A percentile compares a stretch with the other conserved stretches of the same genome.
Evolutionary conservation across 2,113 vertebrate species (phyloP).

Genomic region (Castor canadensis): DNA sequence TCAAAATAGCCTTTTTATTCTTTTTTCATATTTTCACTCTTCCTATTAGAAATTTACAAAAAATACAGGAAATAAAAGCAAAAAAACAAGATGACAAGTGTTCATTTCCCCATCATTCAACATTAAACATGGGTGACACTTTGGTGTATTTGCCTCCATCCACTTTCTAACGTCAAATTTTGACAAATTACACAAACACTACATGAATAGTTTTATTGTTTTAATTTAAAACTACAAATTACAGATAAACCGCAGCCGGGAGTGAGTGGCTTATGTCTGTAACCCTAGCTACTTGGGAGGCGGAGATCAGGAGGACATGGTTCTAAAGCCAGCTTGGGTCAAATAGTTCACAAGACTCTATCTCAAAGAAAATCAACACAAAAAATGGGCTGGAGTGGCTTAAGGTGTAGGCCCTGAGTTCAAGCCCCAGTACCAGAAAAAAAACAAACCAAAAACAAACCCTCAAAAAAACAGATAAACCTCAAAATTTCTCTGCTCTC

Average conservation of each 20-base stretch:
- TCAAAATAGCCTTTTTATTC: not conserved
- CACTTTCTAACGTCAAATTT: not conserved
- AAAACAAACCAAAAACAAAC: no score
- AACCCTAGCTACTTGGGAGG: no score
- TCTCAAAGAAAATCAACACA: no score
- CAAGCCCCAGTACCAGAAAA: no score
- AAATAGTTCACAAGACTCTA: no score
- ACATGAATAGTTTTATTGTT: not conserved
- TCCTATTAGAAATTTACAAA: not conserved
- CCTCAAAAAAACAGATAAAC: not conserved
- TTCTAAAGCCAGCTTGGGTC: no score
- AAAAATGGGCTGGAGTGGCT: no score
- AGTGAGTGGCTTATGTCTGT: no score
- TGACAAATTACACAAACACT: not conserved
- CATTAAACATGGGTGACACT: not conserved
- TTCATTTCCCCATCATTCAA: not conserved
- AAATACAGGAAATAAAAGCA: not conserved
- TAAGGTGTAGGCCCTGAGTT: no score
- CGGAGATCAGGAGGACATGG: no score
- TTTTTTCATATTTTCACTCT: not conserved
- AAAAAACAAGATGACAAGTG: not conserved
- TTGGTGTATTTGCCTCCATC: not conserved
- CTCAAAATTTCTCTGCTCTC: not conserved
- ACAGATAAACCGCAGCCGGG: no score
- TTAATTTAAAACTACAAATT: not conserved